phyloP scores from a whole-genome alignment of 1,140 invertebrate genomes.

The Sitobion miscanthi region DNA sequence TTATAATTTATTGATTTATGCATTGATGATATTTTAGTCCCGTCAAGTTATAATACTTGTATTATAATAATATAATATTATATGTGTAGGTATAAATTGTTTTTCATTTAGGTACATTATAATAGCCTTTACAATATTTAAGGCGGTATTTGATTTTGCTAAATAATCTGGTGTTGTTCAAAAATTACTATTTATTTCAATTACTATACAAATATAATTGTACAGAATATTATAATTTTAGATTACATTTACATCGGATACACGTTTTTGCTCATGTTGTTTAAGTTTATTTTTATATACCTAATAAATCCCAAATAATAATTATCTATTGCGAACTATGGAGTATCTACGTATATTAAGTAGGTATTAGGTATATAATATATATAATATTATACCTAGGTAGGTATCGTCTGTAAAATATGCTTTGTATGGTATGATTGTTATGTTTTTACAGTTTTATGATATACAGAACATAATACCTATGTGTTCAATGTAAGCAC shows the following conservation, averaged over 20 bases:
- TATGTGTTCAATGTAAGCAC: neutral
- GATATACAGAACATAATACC: neutral
- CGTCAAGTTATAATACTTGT: neutral
- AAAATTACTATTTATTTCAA: neutral
- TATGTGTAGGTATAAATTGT: too few species aligned
- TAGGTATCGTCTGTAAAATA: neutral
- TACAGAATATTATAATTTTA: neutral
- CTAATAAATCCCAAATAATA: neutral
- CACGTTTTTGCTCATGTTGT: neutral
- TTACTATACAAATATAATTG: neutral
- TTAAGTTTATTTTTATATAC: neutral
- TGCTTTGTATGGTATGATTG: neutral
- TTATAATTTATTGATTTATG: neutral
- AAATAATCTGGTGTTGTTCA: neutral
- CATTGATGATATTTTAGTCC: neutral
- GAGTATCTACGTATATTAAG: too few species aligned
- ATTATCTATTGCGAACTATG: neutral
- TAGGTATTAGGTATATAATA: neutral
- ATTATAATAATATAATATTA: too few species aligned
- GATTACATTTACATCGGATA: neutral
- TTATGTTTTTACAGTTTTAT: slow-evolving; percentile 14
- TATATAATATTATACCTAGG: neutral
- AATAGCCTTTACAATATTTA: neutral
- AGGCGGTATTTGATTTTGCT: neutral
- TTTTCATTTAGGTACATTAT: too few species aligned